Percentiles rank a stretch among this genome's conserved stretches.
Evolutionary conservation across 2,888 invertebrate genomes (phyloP).

Genomic region (Amphipyra tragopoginis): DNA sequence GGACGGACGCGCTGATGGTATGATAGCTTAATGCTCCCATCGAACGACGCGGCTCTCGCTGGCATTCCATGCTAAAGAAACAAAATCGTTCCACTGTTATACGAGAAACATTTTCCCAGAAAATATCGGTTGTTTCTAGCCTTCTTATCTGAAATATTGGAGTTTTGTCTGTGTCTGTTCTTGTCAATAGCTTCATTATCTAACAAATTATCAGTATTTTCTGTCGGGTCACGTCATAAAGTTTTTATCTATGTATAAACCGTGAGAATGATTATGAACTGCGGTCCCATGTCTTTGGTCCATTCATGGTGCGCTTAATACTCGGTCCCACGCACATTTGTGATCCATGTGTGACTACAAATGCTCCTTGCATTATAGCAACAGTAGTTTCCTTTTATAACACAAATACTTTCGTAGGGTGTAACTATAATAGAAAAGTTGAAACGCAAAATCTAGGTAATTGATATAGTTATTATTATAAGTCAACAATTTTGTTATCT

Average conservation of each 20-base stretch:
- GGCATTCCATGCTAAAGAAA: constrained; percentile 75
- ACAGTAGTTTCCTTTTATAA: constrained; percentile 20
- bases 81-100: constrained; percentile 67
- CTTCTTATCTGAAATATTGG: constrained; percentile 8
- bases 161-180: constrained; percentile 1
- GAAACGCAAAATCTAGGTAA: background rate
- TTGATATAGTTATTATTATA: background rate
- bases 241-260: constrained; percentile 74
- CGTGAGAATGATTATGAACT: constrained; percentile 80
- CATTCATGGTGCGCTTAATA: constrained; percentile 77
- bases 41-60: constrained; percentile 66
- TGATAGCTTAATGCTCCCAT: constrained; percentile 85
- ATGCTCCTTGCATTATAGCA: constrained; percentile 34
- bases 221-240: constrained; percentile 58
- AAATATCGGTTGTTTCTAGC: constrained; percentile 3
- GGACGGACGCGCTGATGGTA: constrained; percentile 72
- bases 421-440: background rate
- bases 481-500: background rate
- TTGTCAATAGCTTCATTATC: constrained; percentile 49
- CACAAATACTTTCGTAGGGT: constrained; percentile 13
- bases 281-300: constrained; percentile 77
- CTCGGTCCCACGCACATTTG: constrained; percentile 83
- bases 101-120: constrained; percentile 11
- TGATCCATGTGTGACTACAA: constrained; percentile 76
- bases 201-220: constrained; percentile 56